Percentiles rank a stretch among this genome's conserved stretches.
These are phyloP conservation scores for Mamestra brassicae DNA, from an alignment of 2,888 invertebrate species.

Conservation along the genomic window DNA sequence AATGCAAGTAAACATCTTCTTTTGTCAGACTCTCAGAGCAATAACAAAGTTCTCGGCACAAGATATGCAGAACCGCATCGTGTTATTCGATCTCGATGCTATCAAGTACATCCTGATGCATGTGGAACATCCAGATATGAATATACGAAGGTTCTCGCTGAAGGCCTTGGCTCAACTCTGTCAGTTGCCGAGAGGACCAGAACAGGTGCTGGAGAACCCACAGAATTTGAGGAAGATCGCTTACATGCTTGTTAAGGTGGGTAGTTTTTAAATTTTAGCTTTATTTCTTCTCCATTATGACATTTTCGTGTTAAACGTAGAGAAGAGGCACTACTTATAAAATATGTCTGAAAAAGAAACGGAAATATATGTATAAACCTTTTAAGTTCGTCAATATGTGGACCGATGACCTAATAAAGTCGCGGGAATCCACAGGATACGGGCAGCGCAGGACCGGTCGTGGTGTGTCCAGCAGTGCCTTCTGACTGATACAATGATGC, in stretches of 20 bases:
- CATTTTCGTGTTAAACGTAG: not conserved
- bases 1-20: no score
- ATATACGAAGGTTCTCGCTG: conserved; percentile 87
- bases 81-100: conserved; percentile 79
- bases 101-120: conserved; percentile 82
- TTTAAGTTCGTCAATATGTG: not conserved
- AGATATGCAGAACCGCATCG: conserved; percentile 81
- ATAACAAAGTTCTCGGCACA: conserved; percentile 87
- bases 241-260: conserved; percentile 82
- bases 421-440: not conserved
- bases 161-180: conserved; percentile 89
- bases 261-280: not conserved
- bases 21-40: conserved; percentile 82
- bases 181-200: conserved; percentile 85
- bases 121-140: conserved; percentile 82
- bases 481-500: not conserved
- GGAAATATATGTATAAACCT: no score
- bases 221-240: conserved; percentile 84
- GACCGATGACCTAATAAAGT: not conserved
- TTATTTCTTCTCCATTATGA: no score
- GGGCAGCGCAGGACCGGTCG: not conserved
- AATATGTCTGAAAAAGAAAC: no score
- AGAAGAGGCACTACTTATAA: no score
- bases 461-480: not conserved
- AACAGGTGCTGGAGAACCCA: conserved; percentile 82